These are phyloP conservation scores for Dendroctonus ponderosae DNA, from an alignment of 1,140 invertebrate species.

Conservation along the genomic window DNA sequence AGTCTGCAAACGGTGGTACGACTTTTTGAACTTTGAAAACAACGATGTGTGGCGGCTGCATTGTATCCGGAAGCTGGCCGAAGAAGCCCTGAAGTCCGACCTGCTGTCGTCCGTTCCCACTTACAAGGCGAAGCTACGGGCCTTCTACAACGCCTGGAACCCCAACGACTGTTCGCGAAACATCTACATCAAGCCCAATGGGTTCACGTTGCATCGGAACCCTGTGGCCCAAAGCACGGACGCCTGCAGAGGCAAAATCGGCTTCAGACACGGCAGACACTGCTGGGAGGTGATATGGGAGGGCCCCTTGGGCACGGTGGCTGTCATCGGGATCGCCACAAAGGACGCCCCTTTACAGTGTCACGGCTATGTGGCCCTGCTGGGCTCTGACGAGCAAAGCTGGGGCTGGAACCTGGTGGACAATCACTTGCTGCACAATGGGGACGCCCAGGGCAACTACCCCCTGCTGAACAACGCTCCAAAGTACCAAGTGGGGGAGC, in stretches of 20 bases:
- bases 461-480: constrained; percentile 95
- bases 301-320: constrained; percentile 93
- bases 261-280: constrained; percentile 90
- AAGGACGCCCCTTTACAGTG: constrained; percentile 88
- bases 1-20: constrained; percentile 93
- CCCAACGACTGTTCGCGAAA: constrained; percentile 95
- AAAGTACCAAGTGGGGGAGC: constrained; percentile 97
- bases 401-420: constrained; percentile 99
- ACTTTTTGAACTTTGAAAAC: constrained; percentile 88
- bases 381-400: constrained; percentile 94
- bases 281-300: constrained; percentile 99
- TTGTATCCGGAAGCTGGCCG: constrained; percentile 81
- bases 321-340: constrained; percentile 93
- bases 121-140: constrained; percentile 92
- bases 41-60: constrained; percentile 94
- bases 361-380: constrained; percentile 90
- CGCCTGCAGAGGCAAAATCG: constrained; percentile 91
- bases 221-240: constrained; percentile 98
- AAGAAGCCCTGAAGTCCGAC: constrained; percentile 91
- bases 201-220: constrained; percentile 95
- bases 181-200: constrained; percentile 95
- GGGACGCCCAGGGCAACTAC: constrained; percentile 93
- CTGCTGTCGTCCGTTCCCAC: constrained; percentile 84
- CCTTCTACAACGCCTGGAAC: constrained; percentile 96
- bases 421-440: constrained; percentile 96